Base-by-base conservation (phyloP, 2,888 invertebrate species). In the Ethmia dodecea region DNA sequence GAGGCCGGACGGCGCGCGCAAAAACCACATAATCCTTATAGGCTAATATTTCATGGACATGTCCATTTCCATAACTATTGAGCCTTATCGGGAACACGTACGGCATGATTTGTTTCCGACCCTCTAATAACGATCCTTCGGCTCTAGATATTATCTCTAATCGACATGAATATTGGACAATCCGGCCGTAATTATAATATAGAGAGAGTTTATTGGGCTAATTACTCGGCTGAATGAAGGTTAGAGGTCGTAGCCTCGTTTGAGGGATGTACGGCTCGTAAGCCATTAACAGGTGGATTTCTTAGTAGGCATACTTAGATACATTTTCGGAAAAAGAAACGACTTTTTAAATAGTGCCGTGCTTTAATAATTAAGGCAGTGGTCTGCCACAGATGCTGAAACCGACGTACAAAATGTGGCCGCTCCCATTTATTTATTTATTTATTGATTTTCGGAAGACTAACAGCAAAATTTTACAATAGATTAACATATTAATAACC, bases 121-220 rank as follows among this genome's bases (percentile, higher is more conserved):
- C 58, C 58, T 56, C 48, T 64, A 61, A 65, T 68, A 67, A 72
- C 67, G 57, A 60, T 49, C 43, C 42, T 40, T 28, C 28, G 49
- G 49, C 42, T 38, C 45, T 30, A 52, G 72, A 73, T 72, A 60
- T 47, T 61, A 73, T 74, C 70, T 59, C 42, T 54, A 61, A 49
- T 33, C 45, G 50, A 53, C 53, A 60, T 60, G 60, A 71, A 69
- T 64, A 67, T 70, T 63, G 64, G 70, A 60, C 53, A 60, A 56
- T 53, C 48, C n/a, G 12, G 25, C 13, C 18, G 20, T 39, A 28
- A 51, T 51, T 56, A 51, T 47, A 45, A 55, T 49, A 50, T 56
- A 54, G 53, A 50, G 43, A 40, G 47, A 50, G 60, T 54, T 61
- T 54, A 59, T 58, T 52, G 45, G 30, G 38, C 48, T 58, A 59